Evolutionary conservation across 1,140 invertebrate genomes (phyloP).

Genomic region (Aphidius gifuensis): DNA sequence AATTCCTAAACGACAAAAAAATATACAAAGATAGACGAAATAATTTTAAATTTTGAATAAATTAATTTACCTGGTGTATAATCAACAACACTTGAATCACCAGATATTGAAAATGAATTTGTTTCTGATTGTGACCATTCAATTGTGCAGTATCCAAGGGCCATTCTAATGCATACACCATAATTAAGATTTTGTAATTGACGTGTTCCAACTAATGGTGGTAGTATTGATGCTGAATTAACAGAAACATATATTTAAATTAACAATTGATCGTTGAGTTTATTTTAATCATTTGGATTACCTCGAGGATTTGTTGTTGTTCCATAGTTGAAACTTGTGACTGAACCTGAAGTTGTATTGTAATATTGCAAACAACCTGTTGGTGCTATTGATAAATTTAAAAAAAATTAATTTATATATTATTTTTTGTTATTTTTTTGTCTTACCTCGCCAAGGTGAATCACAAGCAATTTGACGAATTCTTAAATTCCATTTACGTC

Average conservation of each 20-base stretch:
- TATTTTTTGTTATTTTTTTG: constrained; percentile 14
- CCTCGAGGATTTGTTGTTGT: constrained; percentile 56
- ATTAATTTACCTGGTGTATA: constrained; percentile 50
- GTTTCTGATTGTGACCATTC: constrained; percentile 60
- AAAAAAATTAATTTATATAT: constrained; percentile 18
- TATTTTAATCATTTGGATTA: constrained; percentile 21
- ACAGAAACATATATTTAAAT: constrained; percentile 7
- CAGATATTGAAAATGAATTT: constrained; percentile 69
- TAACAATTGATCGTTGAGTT: constrained; percentile 2
- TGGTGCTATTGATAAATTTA: constrained; percentile 59
- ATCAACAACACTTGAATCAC: constrained; percentile 62
- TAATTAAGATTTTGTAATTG: constrained; percentile 74
- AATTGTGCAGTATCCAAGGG: constrained; percentile 65
- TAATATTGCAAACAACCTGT: constrained; percentile 79
- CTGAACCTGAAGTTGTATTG: constrained; percentile 60
- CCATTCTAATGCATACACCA: constrained; percentile 69
- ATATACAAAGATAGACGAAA: background rate
- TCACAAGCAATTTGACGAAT: constrained; percentile 72
- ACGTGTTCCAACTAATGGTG: constrained; percentile 58
- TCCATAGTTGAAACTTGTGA: constrained; percentile 76
- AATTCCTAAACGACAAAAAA: constrained; percentile 41
- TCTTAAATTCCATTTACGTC: constrained; percentile 74
- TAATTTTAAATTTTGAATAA: constrained; percentile 1
- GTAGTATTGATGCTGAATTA: constrained; percentile 25
- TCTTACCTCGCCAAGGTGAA: constrained; percentile 61